Base-by-base conservation (phyloP, 1,140 invertebrate species). In the Aphis gossypii region DNA sequence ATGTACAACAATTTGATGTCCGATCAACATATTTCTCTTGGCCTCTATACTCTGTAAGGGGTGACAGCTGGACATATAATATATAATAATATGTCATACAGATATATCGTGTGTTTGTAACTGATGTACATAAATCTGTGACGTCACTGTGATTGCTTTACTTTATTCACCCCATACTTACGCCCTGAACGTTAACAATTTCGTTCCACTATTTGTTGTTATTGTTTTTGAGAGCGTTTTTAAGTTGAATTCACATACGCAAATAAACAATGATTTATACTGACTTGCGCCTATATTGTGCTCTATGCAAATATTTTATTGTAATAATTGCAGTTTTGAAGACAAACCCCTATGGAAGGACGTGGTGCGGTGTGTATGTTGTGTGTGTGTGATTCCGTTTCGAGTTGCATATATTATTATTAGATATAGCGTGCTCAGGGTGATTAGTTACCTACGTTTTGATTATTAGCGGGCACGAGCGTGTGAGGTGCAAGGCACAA, bases 401-500 rank as follows among this genome's bases (percentile, higher is more conserved):
- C 38, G 35, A 83, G 76, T 84, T 38, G 46, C 92, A 86, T 56
- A 84, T 56, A 60, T 60, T 90, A 90, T 51, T 92, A 92, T 92
- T 48, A 92, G 60, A 92, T 41, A 56, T 93, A 56, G 92, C 92
- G 92, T 93, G 92, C 82, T 93, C 46, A 48, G 82, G 35, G 92
- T 93, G 92, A 93, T 93, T 93, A 93, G 92, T 93, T 56, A 51
- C 48, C 48, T 51, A 44, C n/a, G 92, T 86, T 84, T 93, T 54
- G 92, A 86, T 93, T 93, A 93, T 93, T 84, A 93, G 48, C 82
- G 56, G 48, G 92, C 92, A 93, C 92, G 92, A 86, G 92, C 92
- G 76, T 93, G 92, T 93, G 92, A 93, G 92, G 92, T 93, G 92
- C 92, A 93, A 54, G 92, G 92, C 92, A 93, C 92, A 86, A 86